phyloP scores from a whole-genome alignment of 1,140 invertebrate genomes.

The Oryzaephilus surinamensis region DNA sequence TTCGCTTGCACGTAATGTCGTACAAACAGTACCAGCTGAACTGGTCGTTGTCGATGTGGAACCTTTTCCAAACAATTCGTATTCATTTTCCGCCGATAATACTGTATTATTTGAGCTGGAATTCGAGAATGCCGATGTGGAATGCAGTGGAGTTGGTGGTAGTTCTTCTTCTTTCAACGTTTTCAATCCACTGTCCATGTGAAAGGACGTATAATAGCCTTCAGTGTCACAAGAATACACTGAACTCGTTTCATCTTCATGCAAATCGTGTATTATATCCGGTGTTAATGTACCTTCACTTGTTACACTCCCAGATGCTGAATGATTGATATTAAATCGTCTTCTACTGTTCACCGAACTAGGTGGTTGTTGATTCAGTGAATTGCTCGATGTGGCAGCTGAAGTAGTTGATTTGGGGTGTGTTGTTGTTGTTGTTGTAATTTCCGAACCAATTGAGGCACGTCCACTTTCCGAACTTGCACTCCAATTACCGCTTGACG shows the following conservation, averaged over 20 bases:
- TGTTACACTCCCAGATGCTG: slow-evolving; percentile 69
- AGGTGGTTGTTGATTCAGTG: slow-evolving; percentile 51
- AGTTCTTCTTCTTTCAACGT: slow-evolving; percentile 70
- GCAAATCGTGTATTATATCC: slow-evolving; percentile 60
- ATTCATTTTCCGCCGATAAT: slow-evolving; percentile 68
- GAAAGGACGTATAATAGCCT: slow-evolving; percentile 95
- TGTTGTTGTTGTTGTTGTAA: slow-evolving; percentile 57
- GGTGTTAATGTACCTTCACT: slow-evolving; percentile 78
- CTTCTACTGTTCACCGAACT: slow-evolving; percentile 57
- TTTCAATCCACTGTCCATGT: slow-evolving; percentile 88
- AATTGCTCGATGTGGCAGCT: slow-evolving; percentile 53
- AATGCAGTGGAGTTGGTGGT: slow-evolving; percentile 51
- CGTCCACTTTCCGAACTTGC: slow-evolving; percentile 80
- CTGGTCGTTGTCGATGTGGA: slow-evolving; percentile 82
- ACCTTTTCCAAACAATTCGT: slow-evolving; percentile 78
- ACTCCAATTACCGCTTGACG: slow-evolving; percentile 89
- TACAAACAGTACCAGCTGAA: slow-evolving; percentile 80
- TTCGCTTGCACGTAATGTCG: slow-evolving; percentile 54
- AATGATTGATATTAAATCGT: slow-evolving; percentile 46
- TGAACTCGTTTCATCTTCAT: slow-evolving; percentile 81
- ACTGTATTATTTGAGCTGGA: slow-evolving; percentile 46
- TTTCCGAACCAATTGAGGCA: slow-evolving; percentile 70
- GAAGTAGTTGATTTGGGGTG: slow-evolving; percentile 60
- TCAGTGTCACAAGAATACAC: slow-evolving; percentile 94
- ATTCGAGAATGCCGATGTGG: slow-evolving; percentile 45